Conservation (phyloP, 2,888 invertebrate species). For the Latheticus oryzae region DNA sequence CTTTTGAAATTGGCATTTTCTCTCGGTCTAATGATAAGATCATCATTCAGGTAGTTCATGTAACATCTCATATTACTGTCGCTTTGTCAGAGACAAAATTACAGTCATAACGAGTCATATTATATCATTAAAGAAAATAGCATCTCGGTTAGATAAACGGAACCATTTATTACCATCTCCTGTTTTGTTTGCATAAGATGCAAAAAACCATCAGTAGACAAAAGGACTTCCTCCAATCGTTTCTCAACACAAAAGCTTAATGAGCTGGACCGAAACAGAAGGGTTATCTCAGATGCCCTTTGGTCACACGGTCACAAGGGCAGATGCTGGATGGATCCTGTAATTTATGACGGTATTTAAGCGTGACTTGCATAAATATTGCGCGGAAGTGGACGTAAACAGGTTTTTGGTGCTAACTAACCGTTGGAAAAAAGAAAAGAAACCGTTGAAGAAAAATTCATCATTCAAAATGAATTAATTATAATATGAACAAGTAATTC, state of each 20-base stretch:
- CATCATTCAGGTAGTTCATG: too few species aligned
- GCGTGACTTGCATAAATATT: slow-evolving; percentile 53
- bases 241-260: slow-evolving; percentile 31
- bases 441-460: slow-evolving; percentile 9
- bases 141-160: slow-evolving; percentile 29
- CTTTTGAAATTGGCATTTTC: too few species aligned
- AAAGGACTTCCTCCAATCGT: slow-evolving; percentile 44
- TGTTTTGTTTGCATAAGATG: slow-evolving; percentile 37
- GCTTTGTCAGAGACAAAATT: slow-evolving; percentile 25
- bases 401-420: slow-evolving; percentile 50
- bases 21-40: too few species aligned
- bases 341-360: slow-evolving; percentile 51
- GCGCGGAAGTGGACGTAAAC: slow-evolving; percentile 50
- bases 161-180: slow-evolving; percentile 33
- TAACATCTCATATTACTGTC: slow-evolving; percentile 24
- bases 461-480: too few species aligned
- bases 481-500: too few species aligned
- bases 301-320: slow-evolving; percentile 58
- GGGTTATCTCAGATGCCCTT: slow-evolving; percentile 52
- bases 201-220: slow-evolving; percentile 32
- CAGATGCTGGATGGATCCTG: slow-evolving; percentile 55
- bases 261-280: slow-evolving; percentile 41
- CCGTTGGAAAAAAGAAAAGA: too few species aligned
- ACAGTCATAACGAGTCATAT: slow-evolving; percentile 28
- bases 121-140: slow-evolving; percentile 31